Conservation (phyloP, 2,113 vertebrate species). For the Siphamia tubifer region DNA sequence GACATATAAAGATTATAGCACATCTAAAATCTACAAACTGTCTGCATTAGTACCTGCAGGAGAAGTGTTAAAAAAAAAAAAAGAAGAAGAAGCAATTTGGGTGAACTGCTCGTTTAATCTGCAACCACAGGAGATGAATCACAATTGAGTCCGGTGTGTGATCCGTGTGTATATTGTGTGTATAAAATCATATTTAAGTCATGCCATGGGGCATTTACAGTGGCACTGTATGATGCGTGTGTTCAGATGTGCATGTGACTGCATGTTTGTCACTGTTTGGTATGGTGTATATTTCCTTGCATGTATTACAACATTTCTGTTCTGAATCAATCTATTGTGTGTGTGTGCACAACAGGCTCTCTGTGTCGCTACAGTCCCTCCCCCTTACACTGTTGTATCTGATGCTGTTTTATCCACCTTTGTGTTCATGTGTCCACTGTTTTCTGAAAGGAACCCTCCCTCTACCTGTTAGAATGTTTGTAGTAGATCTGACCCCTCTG, state of each 20-base stretch:
- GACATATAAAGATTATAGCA: no score
- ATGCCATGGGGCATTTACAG: background rate
- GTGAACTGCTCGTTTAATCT: background rate
- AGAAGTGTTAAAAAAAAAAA: background rate
- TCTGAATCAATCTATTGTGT: constrained; percentile 67
- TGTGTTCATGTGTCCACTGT: background rate
- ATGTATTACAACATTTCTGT: constrained; percentile 29
- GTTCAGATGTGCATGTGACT: constrained; percentile 37
- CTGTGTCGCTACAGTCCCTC: constrained; percentile 37
- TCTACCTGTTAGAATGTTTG: constrained; percentile 10
- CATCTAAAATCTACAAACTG: background rate
- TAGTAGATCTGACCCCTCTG: background rate
- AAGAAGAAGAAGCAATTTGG: background rate
- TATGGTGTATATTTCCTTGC: constrained; percentile 38
- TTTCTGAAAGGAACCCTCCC: background rate
- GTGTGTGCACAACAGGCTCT: constrained; percentile 45
- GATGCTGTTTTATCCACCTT: background rate
- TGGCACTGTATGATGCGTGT: background rate
- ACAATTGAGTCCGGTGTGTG: background rate
- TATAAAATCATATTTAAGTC: background rate
- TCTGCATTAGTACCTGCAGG: no score
- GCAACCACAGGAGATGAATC: background rate
- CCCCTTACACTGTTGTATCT: constrained; percentile 10
- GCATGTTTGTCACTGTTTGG: constrained; percentile 29
- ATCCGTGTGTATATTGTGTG: background rate